phyloP scores from a whole-genome alignment of 2,888 invertebrate genomes.

The Hypena proboscidalis region DNA sequence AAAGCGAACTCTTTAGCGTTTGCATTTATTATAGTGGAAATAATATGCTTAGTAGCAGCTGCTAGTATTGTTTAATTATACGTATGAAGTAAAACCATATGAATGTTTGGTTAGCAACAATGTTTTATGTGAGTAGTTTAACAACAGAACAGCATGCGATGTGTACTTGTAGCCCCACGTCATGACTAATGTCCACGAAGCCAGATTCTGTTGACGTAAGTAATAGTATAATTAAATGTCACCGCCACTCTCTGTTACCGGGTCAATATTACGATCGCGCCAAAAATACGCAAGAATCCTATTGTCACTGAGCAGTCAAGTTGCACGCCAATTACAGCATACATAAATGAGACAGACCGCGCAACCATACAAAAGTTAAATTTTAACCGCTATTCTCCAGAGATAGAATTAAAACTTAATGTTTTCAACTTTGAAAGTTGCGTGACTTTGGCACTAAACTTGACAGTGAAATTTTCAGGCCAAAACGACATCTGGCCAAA shows the following conservation, averaged over 20 bases:
- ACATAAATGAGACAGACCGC: conserved; percentile 22
- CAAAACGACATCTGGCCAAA: conserved; percentile 8
- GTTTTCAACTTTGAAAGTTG: conserved; percentile 15
- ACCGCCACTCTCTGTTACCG: conserved; percentile 35
- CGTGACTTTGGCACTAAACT: conserved; percentile 16
- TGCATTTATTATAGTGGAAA: too few species aligned
- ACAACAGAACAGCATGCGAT: conserved; percentile 24
- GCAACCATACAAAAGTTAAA: conserved; percentile 29
- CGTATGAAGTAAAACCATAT: conserved; percentile 19
- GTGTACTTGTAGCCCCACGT: conserved; percentile 29
- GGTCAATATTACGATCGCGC: conserved; percentile 28
- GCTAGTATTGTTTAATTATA: conserved; percentile 22
- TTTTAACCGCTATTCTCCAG: conserved; percentile 20
- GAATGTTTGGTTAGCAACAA: conserved; percentile 33
- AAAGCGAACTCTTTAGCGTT: too few species aligned
- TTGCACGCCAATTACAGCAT: conserved; percentile 34
- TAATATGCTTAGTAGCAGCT: background rate
- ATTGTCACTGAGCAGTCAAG: conserved; percentile 23
- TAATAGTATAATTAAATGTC: conserved; percentile 41
- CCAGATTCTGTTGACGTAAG: conserved; percentile 39
- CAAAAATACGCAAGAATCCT: conserved; percentile 32
- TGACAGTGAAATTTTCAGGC: conserved; percentile 18
- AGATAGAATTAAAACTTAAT: conserved; percentile 18
- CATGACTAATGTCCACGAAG: conserved; percentile 41
- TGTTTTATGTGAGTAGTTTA: conserved; percentile 18